A percentile compares a stretch with the other conserved stretches of the same genome.
phyloP scores from a whole-genome alignment of 2,888 invertebrate genomes.

The Polymixis flavicincta region DNA sequence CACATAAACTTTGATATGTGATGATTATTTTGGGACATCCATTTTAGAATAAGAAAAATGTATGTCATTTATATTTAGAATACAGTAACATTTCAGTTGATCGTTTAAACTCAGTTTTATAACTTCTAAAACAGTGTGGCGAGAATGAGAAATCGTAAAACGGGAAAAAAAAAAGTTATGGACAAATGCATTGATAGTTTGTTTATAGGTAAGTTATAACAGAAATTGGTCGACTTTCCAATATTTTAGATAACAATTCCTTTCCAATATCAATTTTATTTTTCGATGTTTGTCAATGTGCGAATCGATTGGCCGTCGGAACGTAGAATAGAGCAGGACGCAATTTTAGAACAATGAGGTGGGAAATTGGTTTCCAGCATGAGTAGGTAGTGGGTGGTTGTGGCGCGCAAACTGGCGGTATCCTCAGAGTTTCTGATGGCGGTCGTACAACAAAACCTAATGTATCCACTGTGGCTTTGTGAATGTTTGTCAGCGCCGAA shows the following conservation, averaged over 20 bases:
- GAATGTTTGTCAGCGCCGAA: constrained; percentile 53
- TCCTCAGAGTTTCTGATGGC: constrained; percentile 49
- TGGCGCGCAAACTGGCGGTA: constrained; percentile 55
- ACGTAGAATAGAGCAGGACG: constrained; percentile 73
- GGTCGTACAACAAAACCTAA: constrained; percentile 58
- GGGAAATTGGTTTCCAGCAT: constrained; percentile 82
- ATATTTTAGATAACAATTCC: constrained; percentile 53
- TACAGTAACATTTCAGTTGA: constrained; percentile 49
- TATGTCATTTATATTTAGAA: constrained; percentile 59
- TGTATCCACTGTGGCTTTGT: constrained; percentile 53
- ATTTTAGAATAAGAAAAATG: constrained; percentile 40
- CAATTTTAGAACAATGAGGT: constrained; percentile 87
- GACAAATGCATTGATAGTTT: constrained; percentile 3
- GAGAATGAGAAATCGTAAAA: constrained; percentile 12
- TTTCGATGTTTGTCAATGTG: constrained; percentile 77
- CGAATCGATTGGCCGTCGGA: constrained; percentile 73
- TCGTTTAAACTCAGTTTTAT: constrained; percentile 53
- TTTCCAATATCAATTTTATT: constrained; percentile 70
- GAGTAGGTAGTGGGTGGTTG: constrained; percentile 65
- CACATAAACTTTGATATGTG: constrained; percentile 40
- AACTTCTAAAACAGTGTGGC: constrained; percentile 37
- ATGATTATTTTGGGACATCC: constrained; percentile 24
- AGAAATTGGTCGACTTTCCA: constrained; percentile 40
- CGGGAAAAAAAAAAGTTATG: not conserved
- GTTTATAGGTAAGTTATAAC: constrained; percentile 21